Evolutionary conservation across 2,888 invertebrate species (phyloP).

Genomic region (Ypsolopha scabrella): DNA sequence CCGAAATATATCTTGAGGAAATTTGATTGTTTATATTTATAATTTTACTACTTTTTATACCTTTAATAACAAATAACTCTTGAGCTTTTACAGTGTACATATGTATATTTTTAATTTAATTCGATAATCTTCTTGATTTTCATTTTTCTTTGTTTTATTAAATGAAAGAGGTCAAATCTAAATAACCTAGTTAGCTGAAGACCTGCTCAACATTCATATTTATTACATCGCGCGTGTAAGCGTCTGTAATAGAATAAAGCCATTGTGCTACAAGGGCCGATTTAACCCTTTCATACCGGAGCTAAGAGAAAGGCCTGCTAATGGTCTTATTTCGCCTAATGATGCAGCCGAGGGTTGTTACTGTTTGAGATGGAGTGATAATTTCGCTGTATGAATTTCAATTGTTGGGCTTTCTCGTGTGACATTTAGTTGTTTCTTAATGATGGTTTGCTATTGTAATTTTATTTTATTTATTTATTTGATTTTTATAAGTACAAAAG

Average conservation of each 20-base stretch:
- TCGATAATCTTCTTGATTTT: too few relatives aligned
- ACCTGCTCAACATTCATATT: constrained; percentile 60
- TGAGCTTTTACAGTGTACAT: too few relatives aligned
- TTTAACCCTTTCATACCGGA: constrained; percentile 59
- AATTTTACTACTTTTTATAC: too few relatives aligned
- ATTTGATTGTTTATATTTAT: too few relatives aligned
- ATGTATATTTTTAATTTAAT: too few relatives aligned
- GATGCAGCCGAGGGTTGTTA: constrained; percentile 56
- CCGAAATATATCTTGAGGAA: too few relatives aligned
- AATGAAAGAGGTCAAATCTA: too few relatives aligned
- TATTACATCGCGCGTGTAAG: constrained; percentile 68
- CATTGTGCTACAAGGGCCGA: constrained; percentile 58
- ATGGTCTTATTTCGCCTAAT: constrained; percentile 68
- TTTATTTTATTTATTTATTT: not conserved
- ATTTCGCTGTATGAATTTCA: constrained; percentile 53
- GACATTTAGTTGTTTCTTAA: not conserved
- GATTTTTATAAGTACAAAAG: too few relatives aligned
- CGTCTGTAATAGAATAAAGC: constrained; percentile 63
- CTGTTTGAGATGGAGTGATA: constrained; percentile 64
- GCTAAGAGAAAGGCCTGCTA: constrained; percentile 67
- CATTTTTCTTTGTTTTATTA: too few relatives aligned
- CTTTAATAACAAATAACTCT: too few relatives aligned
- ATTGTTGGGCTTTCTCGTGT: constrained; percentile 15
- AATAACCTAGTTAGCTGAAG: too few relatives aligned
- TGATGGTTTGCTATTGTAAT: not conserved